A percentile compares a stretch with the other conserved stretches of the same genome.
These are phyloP conservation scores for Liasis olivaceus DNA, from an alignment of 2,797 vertebrate species.

Conservation along the genomic window DNA sequence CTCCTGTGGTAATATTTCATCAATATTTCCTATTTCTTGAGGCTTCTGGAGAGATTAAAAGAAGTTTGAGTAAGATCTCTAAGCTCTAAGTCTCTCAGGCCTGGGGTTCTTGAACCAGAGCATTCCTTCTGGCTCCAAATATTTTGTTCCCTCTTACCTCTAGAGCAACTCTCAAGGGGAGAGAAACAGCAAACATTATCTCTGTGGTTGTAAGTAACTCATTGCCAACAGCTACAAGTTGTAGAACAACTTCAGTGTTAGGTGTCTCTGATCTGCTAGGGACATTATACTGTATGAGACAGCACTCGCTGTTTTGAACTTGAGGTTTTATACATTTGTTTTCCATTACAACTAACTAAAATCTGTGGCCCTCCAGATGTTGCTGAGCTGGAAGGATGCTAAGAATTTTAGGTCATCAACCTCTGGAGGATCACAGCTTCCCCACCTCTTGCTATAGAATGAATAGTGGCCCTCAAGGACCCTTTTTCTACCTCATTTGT, in stretches of 20 bases:
- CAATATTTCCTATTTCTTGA: neutral
- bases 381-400: neutral
- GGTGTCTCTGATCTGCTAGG: neutral
- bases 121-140: neutral
- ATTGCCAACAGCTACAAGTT: neutral
- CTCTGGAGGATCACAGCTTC: neutral
- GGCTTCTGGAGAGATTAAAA: neutral
- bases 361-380: neutral
- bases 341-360: neutral
- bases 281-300: neutral
- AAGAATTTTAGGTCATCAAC: neutral
- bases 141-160: neutral
- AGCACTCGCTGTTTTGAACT: neutral
- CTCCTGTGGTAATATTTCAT: neutral
- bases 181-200: neutral
- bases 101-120: neutral
- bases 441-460: neutral
- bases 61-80: neutral
- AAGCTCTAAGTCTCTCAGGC: neutral
- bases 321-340: neutral
- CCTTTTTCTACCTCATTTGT: neutral
- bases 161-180: neutral
- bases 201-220: neutral
- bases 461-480: constrained; percentile 11
- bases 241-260: neutral